Conservation (phyloP, 2,888 invertebrate species). For the Trissonchulus sp. region DNA sequence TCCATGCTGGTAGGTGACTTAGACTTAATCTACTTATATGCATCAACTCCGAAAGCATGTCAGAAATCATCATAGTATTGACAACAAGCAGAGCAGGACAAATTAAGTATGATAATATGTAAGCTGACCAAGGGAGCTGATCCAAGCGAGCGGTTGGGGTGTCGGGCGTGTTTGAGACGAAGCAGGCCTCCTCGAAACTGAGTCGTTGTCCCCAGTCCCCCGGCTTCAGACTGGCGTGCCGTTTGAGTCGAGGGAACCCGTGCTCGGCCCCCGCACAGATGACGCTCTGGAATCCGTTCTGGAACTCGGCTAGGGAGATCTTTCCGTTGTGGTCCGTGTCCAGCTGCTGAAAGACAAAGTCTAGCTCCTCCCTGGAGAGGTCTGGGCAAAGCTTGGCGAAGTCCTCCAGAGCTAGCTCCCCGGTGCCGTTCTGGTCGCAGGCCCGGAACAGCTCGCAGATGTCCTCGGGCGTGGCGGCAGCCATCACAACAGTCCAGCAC, state of each 20-base stretch:
- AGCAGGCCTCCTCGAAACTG: not conserved
- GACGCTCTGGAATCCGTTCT: constrained; percentile 51
- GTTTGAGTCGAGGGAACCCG: constrained; percentile 10
- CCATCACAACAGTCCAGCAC: too few species aligned
- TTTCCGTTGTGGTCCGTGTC: constrained; percentile 52
- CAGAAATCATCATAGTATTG: too few species aligned
- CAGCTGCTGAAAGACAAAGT: constrained; percentile 48
- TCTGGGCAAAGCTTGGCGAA: constrained; percentile 54
- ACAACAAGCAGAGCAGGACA: too few species aligned
- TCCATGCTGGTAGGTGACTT: too few species aligned
- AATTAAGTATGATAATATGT: not conserved
- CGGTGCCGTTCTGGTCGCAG: constrained; percentile 52
- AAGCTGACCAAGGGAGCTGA: not conserved
- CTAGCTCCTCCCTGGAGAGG: constrained; percentile 48
- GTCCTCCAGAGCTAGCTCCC: constrained; percentile 54
- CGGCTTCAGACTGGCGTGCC: not conserved
- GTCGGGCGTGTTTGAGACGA: not conserved
- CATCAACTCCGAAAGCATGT: too few species aligned
- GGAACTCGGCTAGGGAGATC: constrained; percentile 53
- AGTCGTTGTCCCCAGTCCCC: not conserved
- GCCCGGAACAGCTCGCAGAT: constrained; percentile 45
- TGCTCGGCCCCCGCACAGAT: constrained; percentile 41
- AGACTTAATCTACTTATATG: too few species aligned
- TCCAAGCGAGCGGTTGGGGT: not conserved
- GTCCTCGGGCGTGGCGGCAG: too few species aligned